These are phyloP conservation scores for Carettochelys insculpta DNA, from an alignment of 2,113 vertebrate species.

Conservation along the genomic window DNA sequence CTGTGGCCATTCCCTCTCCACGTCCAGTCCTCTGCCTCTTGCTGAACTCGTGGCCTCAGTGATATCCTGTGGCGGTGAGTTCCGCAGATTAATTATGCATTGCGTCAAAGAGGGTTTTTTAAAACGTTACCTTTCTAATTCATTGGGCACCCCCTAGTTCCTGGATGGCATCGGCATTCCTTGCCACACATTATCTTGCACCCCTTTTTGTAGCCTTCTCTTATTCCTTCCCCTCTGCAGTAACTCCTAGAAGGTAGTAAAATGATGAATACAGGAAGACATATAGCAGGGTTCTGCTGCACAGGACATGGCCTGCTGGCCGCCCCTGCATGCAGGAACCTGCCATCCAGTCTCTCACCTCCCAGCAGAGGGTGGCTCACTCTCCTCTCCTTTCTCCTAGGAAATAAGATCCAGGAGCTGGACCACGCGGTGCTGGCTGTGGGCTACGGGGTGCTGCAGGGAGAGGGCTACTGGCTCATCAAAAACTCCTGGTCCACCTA, in stretches of 20 bases:
- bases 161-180: not conserved
- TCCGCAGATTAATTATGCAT: not conserved
- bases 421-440: conserved; percentile 82
- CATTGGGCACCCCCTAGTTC: not conserved
- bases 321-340: not conserved
- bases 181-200: not conserved
- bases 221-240: not conserved
- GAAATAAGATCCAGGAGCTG: conserved; percentile 69
- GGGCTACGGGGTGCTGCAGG: conserved; percentile 73
- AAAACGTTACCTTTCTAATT: not conserved
- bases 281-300: not conserved
- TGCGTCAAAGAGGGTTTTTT: not conserved
- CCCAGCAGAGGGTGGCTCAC: not conserved
- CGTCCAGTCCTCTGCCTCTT: not conserved
- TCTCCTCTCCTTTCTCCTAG: conserved; percentile 52
- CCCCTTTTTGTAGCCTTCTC: not conserved
- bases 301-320: no score
- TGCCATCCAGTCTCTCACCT: no score
- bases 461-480: conserved; percentile 78
- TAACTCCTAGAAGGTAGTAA: not conserved
- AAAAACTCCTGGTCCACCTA: conserved; percentile 87
- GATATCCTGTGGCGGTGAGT: not conserved
- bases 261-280: not conserved
- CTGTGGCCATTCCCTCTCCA: not conserved
- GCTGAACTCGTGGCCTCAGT: not conserved